Conservation (phyloP, 2,113 vertebrate species). For the Crotalus tigris region DNA sequence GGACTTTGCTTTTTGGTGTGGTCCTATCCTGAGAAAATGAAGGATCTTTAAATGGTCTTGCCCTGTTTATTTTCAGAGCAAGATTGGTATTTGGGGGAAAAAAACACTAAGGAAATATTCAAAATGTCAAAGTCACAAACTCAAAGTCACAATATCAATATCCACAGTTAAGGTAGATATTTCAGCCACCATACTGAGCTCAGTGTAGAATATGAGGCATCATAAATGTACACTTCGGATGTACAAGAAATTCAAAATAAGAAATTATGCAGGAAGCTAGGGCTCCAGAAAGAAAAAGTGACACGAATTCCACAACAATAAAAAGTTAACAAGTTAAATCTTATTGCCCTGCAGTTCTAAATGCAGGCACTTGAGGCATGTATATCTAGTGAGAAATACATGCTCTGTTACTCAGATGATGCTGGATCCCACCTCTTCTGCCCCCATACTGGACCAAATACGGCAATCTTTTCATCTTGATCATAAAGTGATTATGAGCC, state of each 20-base stretch:
- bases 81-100: slow-evolving; percentile 52
- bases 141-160: not conserved
- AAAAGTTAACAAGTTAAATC: slow-evolving; percentile 59
- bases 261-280: slow-evolving; percentile 34
- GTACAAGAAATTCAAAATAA: slow-evolving; percentile 43
- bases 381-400: slow-evolving; percentile 68
- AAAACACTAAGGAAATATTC: slow-evolving; percentile 56
- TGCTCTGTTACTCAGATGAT: slow-evolving; percentile 56
- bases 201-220: slow-evolving; percentile 45
- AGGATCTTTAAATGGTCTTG: slow-evolving; percentile 42
- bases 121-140: slow-evolving; percentile 57
- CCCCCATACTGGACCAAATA: slow-evolving; percentile 59
- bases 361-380: slow-evolving; percentile 71
- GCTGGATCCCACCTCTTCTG: slow-evolving; percentile 66
- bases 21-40: slow-evolving; percentile 56
- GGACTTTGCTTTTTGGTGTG: slow-evolving; percentile 54
- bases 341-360: slow-evolving; percentile 63
- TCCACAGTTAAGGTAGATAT: slow-evolving; percentile 38
- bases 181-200: slow-evolving; percentile 58
- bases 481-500: slow-evolving; percentile 74
- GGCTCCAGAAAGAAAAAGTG: slow-evolving; percentile 35
- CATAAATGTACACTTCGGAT: slow-evolving; percentile 58
- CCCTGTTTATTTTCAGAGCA: slow-evolving; percentile 21
- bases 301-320: slow-evolving; percentile 40
- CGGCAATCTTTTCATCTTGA: slow-evolving; percentile 68